These are phyloP conservation scores for Pseudoatta argentina DNA, from an alignment of 1,140 invertebrate species.

Conservation along the genomic window DNA sequence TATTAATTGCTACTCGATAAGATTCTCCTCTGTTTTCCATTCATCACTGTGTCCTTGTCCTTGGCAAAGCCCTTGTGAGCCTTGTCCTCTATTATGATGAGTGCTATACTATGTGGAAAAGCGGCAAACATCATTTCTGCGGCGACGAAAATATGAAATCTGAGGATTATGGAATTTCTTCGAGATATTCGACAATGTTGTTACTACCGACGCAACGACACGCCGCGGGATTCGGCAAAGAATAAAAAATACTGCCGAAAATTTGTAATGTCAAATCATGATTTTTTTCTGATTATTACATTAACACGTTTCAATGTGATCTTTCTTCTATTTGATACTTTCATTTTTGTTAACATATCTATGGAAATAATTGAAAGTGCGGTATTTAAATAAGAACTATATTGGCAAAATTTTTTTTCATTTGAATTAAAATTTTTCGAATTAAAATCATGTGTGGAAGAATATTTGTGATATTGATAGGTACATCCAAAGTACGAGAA, in stretches of 20 bases:
- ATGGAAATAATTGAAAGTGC: slow-evolving; percentile 12
- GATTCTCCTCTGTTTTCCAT: slow-evolving; percentile 37
- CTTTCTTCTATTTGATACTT: slow-evolving; percentile 9
- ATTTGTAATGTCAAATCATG: slow-evolving; percentile 60
- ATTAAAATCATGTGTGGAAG: background rate
- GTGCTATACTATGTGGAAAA: slow-evolving; percentile 69
- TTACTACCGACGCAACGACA: slow-evolving; percentile 77
- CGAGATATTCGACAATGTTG: slow-evolving; percentile 75
- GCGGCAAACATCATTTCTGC: slow-evolving; percentile 67
- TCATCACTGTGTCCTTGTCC: slow-evolving; percentile 37
- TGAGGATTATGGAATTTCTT: slow-evolving; percentile 81
- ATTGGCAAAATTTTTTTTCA: background rate
- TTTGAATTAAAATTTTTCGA: background rate
- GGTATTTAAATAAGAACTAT: background rate
- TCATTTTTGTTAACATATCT: background rate
- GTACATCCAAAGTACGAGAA: background rate
- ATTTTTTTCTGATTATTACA: slow-evolving; percentile 29
- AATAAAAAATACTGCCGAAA: slow-evolving; percentile 65
- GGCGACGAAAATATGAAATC: slow-evolving; percentile 72
- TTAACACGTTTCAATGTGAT: slow-evolving; percentile 33
- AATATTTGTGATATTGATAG: background rate
- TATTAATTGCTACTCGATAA: slow-evolving; percentile 55
- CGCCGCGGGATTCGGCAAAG: slow-evolving; percentile 76
- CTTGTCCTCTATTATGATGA: slow-evolving; percentile 62
- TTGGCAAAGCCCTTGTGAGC: background rate